Percentiles rank a stretch among this genome's conserved stretches.
Conservation (phyloP, 2,888 invertebrate species). For the Zaprionus bogoriensis region DNA sequence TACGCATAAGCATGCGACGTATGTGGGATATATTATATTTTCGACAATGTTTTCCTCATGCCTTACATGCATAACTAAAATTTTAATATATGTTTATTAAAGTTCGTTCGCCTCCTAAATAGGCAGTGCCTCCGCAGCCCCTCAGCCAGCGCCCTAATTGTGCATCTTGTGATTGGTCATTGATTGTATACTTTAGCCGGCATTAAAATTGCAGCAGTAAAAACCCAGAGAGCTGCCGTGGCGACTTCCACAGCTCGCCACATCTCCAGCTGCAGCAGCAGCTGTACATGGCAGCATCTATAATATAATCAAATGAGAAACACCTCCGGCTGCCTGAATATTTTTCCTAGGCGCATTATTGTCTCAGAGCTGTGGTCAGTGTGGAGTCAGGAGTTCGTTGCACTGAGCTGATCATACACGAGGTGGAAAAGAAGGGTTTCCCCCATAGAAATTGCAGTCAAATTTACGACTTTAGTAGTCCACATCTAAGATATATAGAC, state of each 20-base stretch:
- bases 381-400: neutral
- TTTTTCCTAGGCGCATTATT: neutral
- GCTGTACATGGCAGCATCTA: slow-evolving; percentile 21
- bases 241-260: neutral
- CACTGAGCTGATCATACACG: no score
- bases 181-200: slow-evolving; percentile 67
- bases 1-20: no score
- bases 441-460: no score
- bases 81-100: slow-evolving; percentile 77
- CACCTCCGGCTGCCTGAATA: neutral
- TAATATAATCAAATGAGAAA: slow-evolving; percentile 40
- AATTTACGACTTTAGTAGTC: no score
- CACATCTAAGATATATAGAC: no score
- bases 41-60: slow-evolving; percentile 52
- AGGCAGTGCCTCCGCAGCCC: slow-evolving; percentile 21
- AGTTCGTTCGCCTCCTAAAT: slow-evolving; percentile 58
- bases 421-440: no score
- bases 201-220: slow-evolving; percentile 65
- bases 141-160: slow-evolving; percentile 34
- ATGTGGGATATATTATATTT: slow-evolving; percentile 33
- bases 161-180: slow-evolving; percentile 73
- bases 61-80: slow-evolving; percentile 77
- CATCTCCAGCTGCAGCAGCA: slow-evolving; percentile 42
- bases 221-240: slow-evolving; percentile 22
- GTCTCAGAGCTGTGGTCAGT: neutral